These are phyloP conservation scores for Stenichneumon culpator DNA, from an alignment of 2,888 invertebrate genomes.

Conservation along the genomic window DNA sequence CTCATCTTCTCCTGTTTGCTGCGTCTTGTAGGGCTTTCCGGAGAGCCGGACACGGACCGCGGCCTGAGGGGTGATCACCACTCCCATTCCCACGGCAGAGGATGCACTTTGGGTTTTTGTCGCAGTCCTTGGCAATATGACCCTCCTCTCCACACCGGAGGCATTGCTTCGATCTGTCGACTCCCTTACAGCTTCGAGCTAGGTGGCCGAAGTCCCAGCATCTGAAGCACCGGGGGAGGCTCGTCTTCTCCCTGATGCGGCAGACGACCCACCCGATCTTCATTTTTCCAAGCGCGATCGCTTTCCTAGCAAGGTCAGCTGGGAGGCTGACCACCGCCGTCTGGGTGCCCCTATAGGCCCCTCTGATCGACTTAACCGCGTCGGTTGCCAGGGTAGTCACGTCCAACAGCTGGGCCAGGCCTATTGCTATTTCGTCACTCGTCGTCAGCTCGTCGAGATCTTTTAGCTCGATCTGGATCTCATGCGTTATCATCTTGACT, in stretches of 20 bases:
- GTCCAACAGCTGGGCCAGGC: conserved; percentile 2
- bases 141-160: conserved; percentile 60
- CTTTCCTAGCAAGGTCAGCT: conserved; percentile 29
- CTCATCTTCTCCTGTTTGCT: conserved; percentile 3
- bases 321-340: conserved; percentile 56
- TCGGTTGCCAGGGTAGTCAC: not conserved
- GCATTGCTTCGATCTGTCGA: conserved; percentile 41
- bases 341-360: conserved; percentile 60
- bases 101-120: conserved; percentile 21
- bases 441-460: too few relatives aligned
- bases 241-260: conserved; percentile 51
- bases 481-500: too few relatives aligned
- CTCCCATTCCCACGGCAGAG: conserved; percentile 44
- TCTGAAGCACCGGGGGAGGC: conserved; percentile 49
- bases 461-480: too few relatives aligned
- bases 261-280: conserved; percentile 64
- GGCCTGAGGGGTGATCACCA: conserved; percentile 46
- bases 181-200: not conserved
- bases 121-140: conserved; percentile 52
- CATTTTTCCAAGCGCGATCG: conserved; percentile 9
- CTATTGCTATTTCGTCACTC: conserved; percentile 49
- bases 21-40: conserved; percentile 53
- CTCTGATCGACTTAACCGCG: conserved; percentile 34
- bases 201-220: conserved; percentile 63
- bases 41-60: conserved; percentile 54